Base-by-base conservation (phyloP, 2,888 invertebrate genomes). In the Ophioninae sp. region DNA sequence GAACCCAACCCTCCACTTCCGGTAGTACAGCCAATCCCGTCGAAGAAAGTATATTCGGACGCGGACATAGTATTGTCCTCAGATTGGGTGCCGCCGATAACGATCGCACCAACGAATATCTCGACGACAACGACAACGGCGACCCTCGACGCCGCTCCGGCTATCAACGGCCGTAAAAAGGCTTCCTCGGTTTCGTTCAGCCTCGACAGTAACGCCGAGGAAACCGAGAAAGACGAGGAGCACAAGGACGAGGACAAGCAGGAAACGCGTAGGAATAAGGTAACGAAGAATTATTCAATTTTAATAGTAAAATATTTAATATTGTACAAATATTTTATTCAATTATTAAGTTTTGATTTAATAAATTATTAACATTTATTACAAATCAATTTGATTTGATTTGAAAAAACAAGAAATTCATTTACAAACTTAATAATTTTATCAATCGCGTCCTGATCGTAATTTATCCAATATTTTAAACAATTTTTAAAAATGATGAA, bases 21-120 rank as follows among this genome's bases (percentile, higher is more conserved):
- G 88, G 94, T 95, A 89, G 94, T 95, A 86, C 95, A 95, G 85
- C 95, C 95, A 59, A 95, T 95, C 89, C 95, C 94, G 82, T 91
- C 95, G 23, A 96, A 96, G 92, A 96, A 96, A 94, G 95, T 96
- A 87, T 97, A 97, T 93, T 97, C 97, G 91, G 97, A 97, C 93
- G 97, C 97, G 81, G 97, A 97, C 93, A 97, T 97, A 90, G 97
- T 97, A 84, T 94, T 97, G 89, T 97, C 97, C 61, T 96, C 96
- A 85, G 97, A 97, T 86, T 97, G 97, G 96, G 96, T 97, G 87
- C 97, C 97, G 87, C 97, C 97, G 59, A 95, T 97, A 88, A 96
- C 96, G 87, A 95, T 97, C 90, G 95, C 96, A 77, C 96, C 97
- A 67, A 93, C 94, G 39, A 95, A 95, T 83, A 95, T 96, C 88